These are phyloP conservation scores for Lithobates pipiens DNA, from an alignment of 2,797 vertebrate species.

Conservation along the genomic window DNA sequence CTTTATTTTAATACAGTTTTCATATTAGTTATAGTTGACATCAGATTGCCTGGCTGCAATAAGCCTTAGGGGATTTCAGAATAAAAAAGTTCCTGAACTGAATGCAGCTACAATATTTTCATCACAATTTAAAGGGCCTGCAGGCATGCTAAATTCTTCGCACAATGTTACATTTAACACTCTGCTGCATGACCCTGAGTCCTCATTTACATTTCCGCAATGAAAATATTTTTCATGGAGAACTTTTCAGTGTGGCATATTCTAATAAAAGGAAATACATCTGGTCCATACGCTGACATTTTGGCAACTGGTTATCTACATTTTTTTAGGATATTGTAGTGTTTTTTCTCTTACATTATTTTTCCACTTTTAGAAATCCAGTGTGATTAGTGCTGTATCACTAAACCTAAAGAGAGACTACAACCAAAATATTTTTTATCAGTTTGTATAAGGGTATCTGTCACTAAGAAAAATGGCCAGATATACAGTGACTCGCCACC, in stretches of 20 bases:
- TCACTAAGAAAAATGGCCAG: too few relatives aligned
- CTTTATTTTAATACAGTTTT: conserved; percentile 44
- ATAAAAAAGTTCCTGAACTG: conserved; percentile 69
- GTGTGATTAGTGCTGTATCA: background rate
- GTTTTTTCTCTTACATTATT: background rate
- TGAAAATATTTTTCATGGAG: conserved; percentile 70
- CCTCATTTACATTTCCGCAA: conserved; percentile 71
- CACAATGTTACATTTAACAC: conserved; percentile 69
- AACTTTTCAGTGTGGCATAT: conserved; percentile 49
- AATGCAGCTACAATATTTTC: conserved; percentile 68
- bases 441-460: too few relatives aligned
- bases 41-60: conserved; percentile 68
- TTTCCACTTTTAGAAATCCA: background rate
- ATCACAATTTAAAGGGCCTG: conserved; percentile 72
- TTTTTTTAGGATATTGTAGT: background rate
- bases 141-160: conserved; percentile 69
- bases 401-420: background rate
- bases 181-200: conserved; percentile 70
- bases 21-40: conserved; percentile 63
- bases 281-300: conserved; percentile 30
- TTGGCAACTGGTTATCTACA: background rate
- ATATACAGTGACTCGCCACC: too few relatives aligned
- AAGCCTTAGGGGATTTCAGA: conserved; percentile 67
- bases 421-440: too few relatives aligned
- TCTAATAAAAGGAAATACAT: conserved; percentile 54